phyloP scores from a whole-genome alignment of 2,113 vertebrate genomes.

The Melospiza melodia region DNA sequence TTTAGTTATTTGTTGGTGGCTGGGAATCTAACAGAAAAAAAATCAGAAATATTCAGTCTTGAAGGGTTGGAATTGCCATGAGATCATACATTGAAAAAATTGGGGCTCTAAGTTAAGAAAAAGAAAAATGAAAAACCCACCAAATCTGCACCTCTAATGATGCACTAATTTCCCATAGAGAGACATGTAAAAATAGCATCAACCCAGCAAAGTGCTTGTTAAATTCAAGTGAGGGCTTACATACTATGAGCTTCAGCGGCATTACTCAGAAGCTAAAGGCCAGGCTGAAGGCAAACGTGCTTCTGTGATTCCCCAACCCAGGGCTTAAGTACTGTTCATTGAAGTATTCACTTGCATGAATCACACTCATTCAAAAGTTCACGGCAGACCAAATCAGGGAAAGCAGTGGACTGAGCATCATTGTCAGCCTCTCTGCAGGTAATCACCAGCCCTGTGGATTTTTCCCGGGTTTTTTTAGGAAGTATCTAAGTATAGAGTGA shows the following conservation, averaged over 20 bases:
- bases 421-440: not conserved
- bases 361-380: not conserved
- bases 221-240: not conserved
- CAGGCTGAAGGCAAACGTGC: not conserved
- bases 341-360: not conserved
- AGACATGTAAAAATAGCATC: not conserved
- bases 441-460: not conserved
- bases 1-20: not conserved
- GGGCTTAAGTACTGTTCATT: not conserved
- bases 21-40: not conserved
- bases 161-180: not conserved
- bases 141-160: not conserved
- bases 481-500: rapidly evolving
- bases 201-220: not conserved
- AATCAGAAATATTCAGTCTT: not conserved
- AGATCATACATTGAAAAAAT: not conserved
- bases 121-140: not conserved
- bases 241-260: not conserved
- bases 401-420: not conserved
- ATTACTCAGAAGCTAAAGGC: not conserved
- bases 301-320: not conserved
- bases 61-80: not conserved
- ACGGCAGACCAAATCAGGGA: not conserved
- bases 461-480: not conserved
- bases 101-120: not conserved